Base-by-base conservation (phyloP, 1,140 invertebrate species). In the Halictus rubicundus region DNA sequence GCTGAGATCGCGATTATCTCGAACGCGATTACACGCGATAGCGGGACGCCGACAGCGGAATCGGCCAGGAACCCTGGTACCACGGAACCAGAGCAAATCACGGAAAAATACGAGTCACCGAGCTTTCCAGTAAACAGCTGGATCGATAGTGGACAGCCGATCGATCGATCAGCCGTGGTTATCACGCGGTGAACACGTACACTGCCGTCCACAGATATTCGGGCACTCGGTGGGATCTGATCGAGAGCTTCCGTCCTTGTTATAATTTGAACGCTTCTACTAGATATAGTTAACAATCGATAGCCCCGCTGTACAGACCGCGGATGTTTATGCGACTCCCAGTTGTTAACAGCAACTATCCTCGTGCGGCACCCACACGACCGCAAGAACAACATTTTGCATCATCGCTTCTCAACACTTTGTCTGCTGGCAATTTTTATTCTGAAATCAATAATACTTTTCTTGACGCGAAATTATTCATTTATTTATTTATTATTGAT, bases 121-220 rank as follows among this genome's bases (percentile, higher is more conserved):
- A 49, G 74, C 66, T 80, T 80, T 74, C 78, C 74, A 32, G 75
- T 81, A 81, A 81, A 78, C 80, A n/a, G n/a, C n/a, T n/a, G n/a
- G n/a, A n/a, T n/a, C n/a, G n/a, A n/a, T n/a, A n/a, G n/a, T n/a
- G n/a, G n/a, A n/a, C n/a, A 78, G 72, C 73, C 46, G 27, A 80
- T 69, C 72, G 78, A 77, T 80, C 78, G 72, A 80, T 80, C 73
- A 54, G 23, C 37, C 46, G 61, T 42, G 72, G 70, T 61, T 78
- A 65, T 32, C 49, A 37, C 64, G 77, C 39, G 60, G 70, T 57
- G 60, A 8, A 46, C 75, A 7, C 57, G 19, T 54, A 25, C 42
- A 57, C 19, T 9, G 54, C 1, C 54, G 8, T 57, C 54, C 54
- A n/a, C 21, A 57, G n/a, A 21, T 57, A 57, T 57, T 57, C 27